Conservation (phyloP, 2,888 invertebrate species). For the Portevinia maculata region DNA sequence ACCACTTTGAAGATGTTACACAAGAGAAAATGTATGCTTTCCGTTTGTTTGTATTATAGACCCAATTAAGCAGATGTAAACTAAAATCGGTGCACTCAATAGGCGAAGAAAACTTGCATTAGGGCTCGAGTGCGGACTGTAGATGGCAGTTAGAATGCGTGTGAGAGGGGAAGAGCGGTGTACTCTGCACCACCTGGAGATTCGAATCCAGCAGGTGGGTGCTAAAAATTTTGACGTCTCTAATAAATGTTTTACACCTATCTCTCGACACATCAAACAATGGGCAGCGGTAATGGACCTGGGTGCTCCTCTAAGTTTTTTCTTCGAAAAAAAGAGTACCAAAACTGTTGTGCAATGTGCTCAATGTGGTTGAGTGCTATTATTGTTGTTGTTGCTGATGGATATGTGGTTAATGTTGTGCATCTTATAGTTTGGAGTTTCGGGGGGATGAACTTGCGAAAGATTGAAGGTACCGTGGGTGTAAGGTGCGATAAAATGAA, state of each 20-base stretch:
- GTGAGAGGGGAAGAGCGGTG: background rate
- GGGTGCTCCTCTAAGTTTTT: background rate
- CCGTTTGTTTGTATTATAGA: conserved; percentile 13
- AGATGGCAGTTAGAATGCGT: conserved; percentile 20
- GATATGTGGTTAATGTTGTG: conserved; percentile 48
- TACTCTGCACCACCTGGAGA: conserved; percentile 18
- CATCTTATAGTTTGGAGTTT: conserved; percentile 42
- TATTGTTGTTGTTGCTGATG: no score
- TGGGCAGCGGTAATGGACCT: conserved; percentile 12
- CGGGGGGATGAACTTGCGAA: conserved; percentile 55
- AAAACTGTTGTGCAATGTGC: conserved; percentile 43
- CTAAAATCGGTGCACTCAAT: conserved; percentile 7
- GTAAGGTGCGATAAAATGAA: conserved; percentile 36
- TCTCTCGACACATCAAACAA: conserved; percentile 14
- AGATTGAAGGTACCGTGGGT: conserved; percentile 31
- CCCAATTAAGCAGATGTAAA: conserved; percentile 31
- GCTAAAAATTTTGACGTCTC: conserved; percentile 48
- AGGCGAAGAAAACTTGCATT: background rate
- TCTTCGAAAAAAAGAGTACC: conserved; percentile 21
- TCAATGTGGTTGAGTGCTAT: conserved; percentile 45
- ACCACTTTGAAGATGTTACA: conserved; percentile 15
- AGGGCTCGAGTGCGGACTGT: background rate
- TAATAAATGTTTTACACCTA: conserved; percentile 49
- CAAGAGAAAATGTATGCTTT: conserved; percentile 22
- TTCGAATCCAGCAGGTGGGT: conserved; percentile 46